phyloP scores from a whole-genome alignment of 1,140 invertebrate species.

The Polypedilum vanderplanki region DNA sequence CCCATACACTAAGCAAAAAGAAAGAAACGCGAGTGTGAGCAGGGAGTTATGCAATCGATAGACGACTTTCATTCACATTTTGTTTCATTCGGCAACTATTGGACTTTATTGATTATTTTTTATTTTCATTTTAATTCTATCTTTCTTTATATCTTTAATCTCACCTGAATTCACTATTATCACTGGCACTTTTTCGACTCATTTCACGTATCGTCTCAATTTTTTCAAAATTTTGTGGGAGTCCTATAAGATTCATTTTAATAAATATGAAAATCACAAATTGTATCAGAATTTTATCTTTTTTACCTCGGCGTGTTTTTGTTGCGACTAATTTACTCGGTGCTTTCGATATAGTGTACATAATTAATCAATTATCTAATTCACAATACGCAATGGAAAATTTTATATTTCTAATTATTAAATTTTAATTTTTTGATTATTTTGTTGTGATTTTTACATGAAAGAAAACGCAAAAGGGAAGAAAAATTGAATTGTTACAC shows the following conservation, averaged over 20 bases:
- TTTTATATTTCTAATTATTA: not conserved
- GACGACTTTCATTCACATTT: no score
- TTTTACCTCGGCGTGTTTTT: constrained; percentile 71
- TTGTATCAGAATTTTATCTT: constrained; percentile 24
- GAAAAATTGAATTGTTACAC: constrained; percentile 1
- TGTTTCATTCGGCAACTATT: no score
- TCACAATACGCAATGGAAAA: not conserved
- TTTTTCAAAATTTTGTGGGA: constrained; percentile 47
- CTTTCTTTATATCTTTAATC: not conserved
- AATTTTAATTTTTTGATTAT: not conserved
- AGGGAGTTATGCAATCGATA: no score
- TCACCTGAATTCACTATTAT: constrained; percentile 26
- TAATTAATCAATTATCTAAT: constrained; percentile 38
- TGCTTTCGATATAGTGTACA: constrained; percentile 79
- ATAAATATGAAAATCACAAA: constrained; percentile 25
- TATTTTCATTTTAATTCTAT: no score
- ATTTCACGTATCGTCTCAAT: constrained; percentile 42
- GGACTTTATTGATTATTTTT: no score
- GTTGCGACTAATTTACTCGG: constrained; percentile 73
- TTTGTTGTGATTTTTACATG: not conserved
- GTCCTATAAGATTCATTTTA: constrained; percentile 38
- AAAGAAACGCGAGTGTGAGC: no score
- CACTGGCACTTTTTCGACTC: constrained; percentile 34
- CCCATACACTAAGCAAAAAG: no score
- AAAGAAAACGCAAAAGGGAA: not conserved